phyloP scores from a whole-genome alignment of 2,113 vertebrate species.

The Campylomormyrus tamandua region DNA sequence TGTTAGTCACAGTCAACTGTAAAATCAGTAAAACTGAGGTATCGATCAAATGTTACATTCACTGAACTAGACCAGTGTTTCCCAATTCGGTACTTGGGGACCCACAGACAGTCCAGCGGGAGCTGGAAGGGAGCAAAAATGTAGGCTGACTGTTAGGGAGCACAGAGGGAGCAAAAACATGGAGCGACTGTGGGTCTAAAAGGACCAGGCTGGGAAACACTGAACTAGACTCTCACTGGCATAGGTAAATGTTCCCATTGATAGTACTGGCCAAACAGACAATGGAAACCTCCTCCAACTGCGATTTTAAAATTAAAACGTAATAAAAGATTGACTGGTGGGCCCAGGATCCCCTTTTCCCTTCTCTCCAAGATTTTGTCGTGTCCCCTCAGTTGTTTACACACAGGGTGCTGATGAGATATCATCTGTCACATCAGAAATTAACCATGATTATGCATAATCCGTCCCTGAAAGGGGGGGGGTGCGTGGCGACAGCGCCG shows the following conservation, averaged over 20 bases:
- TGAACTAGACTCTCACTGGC: background rate
- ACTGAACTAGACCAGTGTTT: background rate
- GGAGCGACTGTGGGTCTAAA: background rate
- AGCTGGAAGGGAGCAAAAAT: background rate
- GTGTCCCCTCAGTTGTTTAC: slow-evolving; percentile 10
- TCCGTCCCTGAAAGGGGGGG: background rate
- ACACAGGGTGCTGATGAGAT: slow-evolving; percentile 39
- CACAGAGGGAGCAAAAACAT: background rate
- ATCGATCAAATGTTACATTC: background rate
- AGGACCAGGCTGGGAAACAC: background rate
- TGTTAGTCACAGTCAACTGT: background rate
- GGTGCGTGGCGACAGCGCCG: background rate
- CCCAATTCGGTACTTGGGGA: background rate
- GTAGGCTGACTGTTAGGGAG: background rate
- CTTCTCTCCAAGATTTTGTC: background rate
- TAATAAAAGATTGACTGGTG: background rate
- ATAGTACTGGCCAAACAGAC: background rate
- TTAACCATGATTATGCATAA: slow-evolving; percentile 32
- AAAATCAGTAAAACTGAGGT: background rate
- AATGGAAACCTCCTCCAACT: background rate
- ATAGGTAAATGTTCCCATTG: background rate
- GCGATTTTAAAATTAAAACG: background rate
- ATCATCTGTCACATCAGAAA: slow-evolving; percentile 33
- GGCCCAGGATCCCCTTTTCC: background rate
- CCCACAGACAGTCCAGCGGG: background rate